These are phyloP conservation scores for Diadegma fenestrale DNA, from an alignment of 2,888 invertebrate genomes.

Conservation along the genomic window DNA sequence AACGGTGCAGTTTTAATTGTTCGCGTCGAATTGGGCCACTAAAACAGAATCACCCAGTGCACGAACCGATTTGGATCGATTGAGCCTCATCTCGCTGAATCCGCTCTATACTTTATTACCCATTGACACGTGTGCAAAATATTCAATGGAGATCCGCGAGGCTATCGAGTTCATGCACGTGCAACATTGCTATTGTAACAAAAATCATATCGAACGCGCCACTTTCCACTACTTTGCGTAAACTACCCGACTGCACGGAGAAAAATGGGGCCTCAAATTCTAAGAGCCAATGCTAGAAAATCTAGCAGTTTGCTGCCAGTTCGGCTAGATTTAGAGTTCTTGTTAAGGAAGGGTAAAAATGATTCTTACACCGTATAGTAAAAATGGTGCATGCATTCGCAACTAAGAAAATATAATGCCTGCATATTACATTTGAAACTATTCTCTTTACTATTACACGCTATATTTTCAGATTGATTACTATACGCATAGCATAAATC, in stretches of 20 bases:
- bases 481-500: no score
- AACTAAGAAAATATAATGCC: no score
- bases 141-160: not conserved
- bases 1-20: not conserved
- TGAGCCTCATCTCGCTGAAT: not conserved
- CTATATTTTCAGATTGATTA: no score
- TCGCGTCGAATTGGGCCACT: not conserved
- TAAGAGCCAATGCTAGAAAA: no score
- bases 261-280: no score
- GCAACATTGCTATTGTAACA: constrained; percentile 26
- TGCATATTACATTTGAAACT: no score
- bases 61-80: not conserved
- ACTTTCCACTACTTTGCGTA: constrained; percentile 7
- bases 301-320: no score
- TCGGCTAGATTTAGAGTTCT: no score
- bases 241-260: constrained; percentile 22
- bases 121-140: constrained; percentile 36
- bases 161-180: constrained; percentile 7
- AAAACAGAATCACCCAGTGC: not conserved
- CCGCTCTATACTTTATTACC: constrained; percentile 25
- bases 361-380: no score
- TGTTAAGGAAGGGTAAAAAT: no score
- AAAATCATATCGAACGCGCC: constrained; percentile 28
- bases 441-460: no score
- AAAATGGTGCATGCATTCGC: no score